A percentile compares a stretch with the other conserved stretches of the same genome.
Conservation (phyloP, 2,888 invertebrate genomes). For the Diaphora mendica region DNA sequence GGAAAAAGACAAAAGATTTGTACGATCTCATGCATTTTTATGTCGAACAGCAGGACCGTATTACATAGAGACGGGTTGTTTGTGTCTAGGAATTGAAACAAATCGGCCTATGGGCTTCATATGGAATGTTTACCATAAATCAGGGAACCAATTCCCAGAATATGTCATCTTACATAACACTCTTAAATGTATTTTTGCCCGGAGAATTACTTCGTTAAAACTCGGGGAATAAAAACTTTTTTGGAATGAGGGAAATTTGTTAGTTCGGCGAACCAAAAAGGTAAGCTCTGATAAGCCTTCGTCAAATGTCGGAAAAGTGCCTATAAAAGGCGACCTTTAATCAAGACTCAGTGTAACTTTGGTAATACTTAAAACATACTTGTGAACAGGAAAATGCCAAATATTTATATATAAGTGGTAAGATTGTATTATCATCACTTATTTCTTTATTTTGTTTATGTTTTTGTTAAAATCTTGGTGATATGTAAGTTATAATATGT, state of each 20-base stretch:
- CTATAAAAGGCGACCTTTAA: slow-evolving; percentile 2
- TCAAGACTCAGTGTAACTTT: background rate
- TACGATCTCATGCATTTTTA: background rate
- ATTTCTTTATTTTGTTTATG: background rate
- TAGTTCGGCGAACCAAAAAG: slow-evolving; percentile 5
- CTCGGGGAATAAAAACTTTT: slow-evolving; percentile 8
- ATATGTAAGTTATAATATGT: too few species aligned
- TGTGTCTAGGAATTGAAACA: slow-evolving; percentile 7
- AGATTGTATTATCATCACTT: background rate
- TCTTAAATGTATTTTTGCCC: background rate
- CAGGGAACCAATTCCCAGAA: background rate
- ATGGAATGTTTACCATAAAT: slow-evolving; percentile 16
- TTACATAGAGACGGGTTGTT: slow-evolving; percentile 13
- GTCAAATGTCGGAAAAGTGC: slow-evolving; percentile 8
- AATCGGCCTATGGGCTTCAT: slow-evolving; percentile 8
- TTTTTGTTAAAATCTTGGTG: too few species aligned
- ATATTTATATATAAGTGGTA: background rate
- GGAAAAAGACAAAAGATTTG: background rate
- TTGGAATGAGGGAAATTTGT: slow-evolving; percentile 16
- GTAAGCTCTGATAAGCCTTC: slow-evolving; percentile 13
- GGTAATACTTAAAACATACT: background rate
- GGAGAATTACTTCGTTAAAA: slow-evolving; percentile 3
- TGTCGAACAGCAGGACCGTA: background rate
- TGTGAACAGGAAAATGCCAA: background rate
- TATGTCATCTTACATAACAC: background rate